Base-by-base conservation (phyloP, 1,140 invertebrate species). In the Berghia stephanieae region DNA sequence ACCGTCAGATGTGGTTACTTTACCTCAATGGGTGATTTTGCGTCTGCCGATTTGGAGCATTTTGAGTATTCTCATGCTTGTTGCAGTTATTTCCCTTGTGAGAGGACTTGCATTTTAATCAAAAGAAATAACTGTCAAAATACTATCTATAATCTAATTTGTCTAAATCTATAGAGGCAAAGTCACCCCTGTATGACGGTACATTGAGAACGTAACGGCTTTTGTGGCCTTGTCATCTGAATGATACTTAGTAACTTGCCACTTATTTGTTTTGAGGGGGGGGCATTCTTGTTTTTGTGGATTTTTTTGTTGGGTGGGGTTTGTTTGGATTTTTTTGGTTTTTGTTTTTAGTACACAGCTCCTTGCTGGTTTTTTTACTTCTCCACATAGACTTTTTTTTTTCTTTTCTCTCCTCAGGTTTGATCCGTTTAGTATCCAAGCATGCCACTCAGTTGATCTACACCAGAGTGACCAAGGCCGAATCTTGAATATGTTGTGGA, bases 401-500 rank as follows among this genome's bases (percentile, higher is more conserved):
- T 21, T 78, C 44, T 69, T 71, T 82, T 86, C 86, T 85, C 83
- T 80, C 93, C 93, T 3, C 89, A 96, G 95, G 96, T 86, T 89
- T 98, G 80, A 98, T 99, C 88, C 97, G 96, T 89, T 95, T 96
- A 90, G 96, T 99, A 76, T 95, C 98, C 52, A 96, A 98, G 90
- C 98, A 99, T 91, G 95, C 96, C 91, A 95, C 96, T 49, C 98
- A 99, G 91, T 91, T 98, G 57, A 99, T 99, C 84, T 99, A 99
- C 92, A 99, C 98, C 43, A 93, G 98, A 87, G 94, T 96, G 52
- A 99, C 96, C 63, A 98, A 98, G 91, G 96, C 27, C 38, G 31
- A 57, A 40, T 38, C 16, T 36, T 38, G 10, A 13, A 57, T 74
- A 18, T 16, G 57, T 16, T 16, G 16, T 63, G 8, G 10, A 16